Conservation (phyloP, 2,888 invertebrate genomes). For the Aphrophora alni region DNA sequence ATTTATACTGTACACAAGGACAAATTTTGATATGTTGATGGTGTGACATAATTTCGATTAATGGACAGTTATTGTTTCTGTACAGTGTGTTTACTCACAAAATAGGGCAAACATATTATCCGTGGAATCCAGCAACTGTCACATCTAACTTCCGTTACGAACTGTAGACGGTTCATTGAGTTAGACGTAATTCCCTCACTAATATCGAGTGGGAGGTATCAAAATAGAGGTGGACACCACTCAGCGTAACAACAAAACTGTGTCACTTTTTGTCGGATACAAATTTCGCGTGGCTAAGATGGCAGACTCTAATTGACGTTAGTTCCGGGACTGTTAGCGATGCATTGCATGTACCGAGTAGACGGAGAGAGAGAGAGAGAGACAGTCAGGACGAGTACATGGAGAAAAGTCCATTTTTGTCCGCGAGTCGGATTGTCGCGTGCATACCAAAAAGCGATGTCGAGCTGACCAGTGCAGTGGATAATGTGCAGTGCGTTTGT, state of each 20-base stretch:
- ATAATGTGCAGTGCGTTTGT: slow-evolving; percentile 5
- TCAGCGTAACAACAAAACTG: neutral
- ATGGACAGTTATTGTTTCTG: too few relatives aligned
- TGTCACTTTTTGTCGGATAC: neutral
- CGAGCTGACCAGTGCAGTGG: neutral
- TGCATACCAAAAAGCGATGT: neutral
- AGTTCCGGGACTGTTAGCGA: neutral
- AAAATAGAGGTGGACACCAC: too few relatives aligned
- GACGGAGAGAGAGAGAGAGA: neutral
- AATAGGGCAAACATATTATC: neutral
- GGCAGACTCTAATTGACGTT: neutral
- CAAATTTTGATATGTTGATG: too few relatives aligned
- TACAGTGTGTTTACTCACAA: too few relatives aligned
- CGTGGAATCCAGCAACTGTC: neutral
- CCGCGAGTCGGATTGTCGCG: neutral
- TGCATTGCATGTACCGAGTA: neutral
- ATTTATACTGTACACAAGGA: too few relatives aligned
- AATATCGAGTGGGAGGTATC: too few relatives aligned
- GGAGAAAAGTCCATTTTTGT: neutral
- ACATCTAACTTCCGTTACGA: neutral
- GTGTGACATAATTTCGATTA: too few relatives aligned
- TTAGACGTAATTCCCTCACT: neutral
- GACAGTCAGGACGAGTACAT: neutral
- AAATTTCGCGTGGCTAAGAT: neutral
- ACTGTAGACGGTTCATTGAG: neutral